A percentile compares a stretch with the other conserved stretches of the same genome.
Evolutionary conservation across 1,140 invertebrate genomes (phyloP).

Genomic region (Cydia pomonella): DNA sequence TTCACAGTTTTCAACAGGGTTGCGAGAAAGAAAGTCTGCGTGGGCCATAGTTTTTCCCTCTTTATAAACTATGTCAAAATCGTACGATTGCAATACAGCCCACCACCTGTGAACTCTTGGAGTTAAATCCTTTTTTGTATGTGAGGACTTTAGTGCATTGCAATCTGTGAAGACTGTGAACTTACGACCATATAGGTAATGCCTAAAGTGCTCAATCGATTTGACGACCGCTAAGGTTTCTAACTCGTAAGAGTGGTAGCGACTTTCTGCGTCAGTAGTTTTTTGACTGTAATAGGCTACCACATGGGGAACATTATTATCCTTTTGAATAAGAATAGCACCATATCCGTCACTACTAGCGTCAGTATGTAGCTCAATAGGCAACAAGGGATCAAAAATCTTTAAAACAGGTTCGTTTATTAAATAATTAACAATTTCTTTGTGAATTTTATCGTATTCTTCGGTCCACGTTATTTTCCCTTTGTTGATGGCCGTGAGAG

Average conservation of each 20-base stretch:
- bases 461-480: slow-evolving; percentile 37
- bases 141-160: too few species aligned
- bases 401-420: slow-evolving; percentile 56
- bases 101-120: slow-evolving; percentile 44
- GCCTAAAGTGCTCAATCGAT: too few species aligned
- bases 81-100: slow-evolving; percentile 5
- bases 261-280: too few species aligned
- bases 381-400: slow-evolving; percentile 51
- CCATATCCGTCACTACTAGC: slow-evolving; percentile 54
- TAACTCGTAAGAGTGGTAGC: too few species aligned
- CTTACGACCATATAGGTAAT: too few species aligned
- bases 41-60: slow-evolving; percentile 8
- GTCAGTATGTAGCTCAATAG: slow-evolving; percentile 62
- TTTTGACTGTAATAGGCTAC: slow-evolving; percentile 66
- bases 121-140: slow-evolving; percentile 55
- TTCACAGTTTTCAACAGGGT: background rate
- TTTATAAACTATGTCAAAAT: slow-evolving; percentile 22
- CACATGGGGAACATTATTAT: slow-evolving; percentile 72
- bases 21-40: slow-evolving; percentile 18
- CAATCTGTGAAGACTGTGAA: too few species aligned
- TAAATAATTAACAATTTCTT: slow-evolving; percentile 40
- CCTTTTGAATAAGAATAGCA: slow-evolving; percentile 58
- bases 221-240: too few species aligned
- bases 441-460: slow-evolving; percentile 40
- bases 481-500: slow-evolving; percentile 33